A percentile compares a stretch with the other conserved stretches of the same genome.
Evolutionary conservation across 2,113 vertebrate species (phyloP).

Genomic region (Scopus umbretta): DNA sequence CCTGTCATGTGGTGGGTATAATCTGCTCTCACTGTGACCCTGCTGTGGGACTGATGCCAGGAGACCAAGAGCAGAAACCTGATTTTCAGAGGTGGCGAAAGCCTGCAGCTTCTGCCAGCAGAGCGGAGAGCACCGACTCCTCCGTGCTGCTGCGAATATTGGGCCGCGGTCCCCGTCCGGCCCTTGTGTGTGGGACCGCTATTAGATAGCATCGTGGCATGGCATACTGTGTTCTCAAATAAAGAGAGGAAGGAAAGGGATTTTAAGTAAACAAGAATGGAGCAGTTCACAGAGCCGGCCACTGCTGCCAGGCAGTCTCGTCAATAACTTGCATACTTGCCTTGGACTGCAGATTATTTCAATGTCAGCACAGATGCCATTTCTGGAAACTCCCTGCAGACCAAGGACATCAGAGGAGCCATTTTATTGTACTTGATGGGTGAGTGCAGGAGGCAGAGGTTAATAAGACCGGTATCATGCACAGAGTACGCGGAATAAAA

Average conservation of each 20-base stretch:
- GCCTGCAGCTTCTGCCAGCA: background rate
- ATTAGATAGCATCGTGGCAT: background rate
- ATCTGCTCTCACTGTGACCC: background rate
- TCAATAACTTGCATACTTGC: conserved; percentile 35
- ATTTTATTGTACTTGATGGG: conserved; percentile 46
- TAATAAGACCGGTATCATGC: background rate
- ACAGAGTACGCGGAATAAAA: background rate
- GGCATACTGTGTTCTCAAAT: background rate
- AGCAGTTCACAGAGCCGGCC: background rate
- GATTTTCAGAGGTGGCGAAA: background rate
- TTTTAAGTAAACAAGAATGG: background rate
- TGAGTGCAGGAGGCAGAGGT: conserved; percentile 39
- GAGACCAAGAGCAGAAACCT: background rate
- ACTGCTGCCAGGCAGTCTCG: background rate
- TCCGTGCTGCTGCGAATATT: background rate
- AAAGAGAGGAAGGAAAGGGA: conserved; percentile 40
- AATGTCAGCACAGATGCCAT: conserved; percentile 52
- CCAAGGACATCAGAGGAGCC: conserved; percentile 51
- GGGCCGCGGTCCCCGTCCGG: rapidly evolving
- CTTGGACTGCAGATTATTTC: conserved; percentile 49
- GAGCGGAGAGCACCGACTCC: background rate
- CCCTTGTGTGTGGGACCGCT: background rate
- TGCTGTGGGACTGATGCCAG: background rate
- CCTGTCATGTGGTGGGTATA: background rate
- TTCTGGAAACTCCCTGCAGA: conserved; percentile 58